These are phyloP conservation scores for Echinops telfairi DNA, from an alignment of 2,113 vertebrate genomes.

Conservation along the genomic window DNA sequence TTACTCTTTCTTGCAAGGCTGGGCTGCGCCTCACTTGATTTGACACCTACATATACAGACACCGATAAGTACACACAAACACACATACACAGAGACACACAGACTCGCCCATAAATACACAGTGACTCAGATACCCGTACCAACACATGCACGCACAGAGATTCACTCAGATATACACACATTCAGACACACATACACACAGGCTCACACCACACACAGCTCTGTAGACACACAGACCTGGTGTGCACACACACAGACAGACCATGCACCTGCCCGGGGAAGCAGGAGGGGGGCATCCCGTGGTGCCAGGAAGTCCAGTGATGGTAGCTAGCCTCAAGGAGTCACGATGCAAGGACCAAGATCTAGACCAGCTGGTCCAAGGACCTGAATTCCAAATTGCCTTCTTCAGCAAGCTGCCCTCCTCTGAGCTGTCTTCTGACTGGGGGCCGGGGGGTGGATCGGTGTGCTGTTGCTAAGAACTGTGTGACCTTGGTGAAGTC, in stretches of 20 bases:
- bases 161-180: background rate
- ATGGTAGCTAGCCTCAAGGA: background rate
- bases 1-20: background rate
- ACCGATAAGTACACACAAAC: background rate
- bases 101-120: background rate
- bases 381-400: background rate
- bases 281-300: background rate
- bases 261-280: background rate
- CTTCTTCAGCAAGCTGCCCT: background rate
- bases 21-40: background rate
- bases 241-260: background rate
- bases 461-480: background rate
- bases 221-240: background rate
- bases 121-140: background rate
- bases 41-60: background rate
- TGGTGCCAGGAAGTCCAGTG: background rate
- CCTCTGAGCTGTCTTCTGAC: background rate
- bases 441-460: background rate
- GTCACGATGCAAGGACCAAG: background rate
- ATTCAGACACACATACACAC: background rate
- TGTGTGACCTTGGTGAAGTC: background rate
- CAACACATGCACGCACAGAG: background rate
- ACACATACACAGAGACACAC: background rate
- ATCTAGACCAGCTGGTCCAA: background rate
- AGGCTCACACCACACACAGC: background rate